Percentiles rank a stretch among this genome's conserved stretches.
Conservation (phyloP, 2,797 vertebrate species). For the Hippoglossus hippoglossus region DNA sequence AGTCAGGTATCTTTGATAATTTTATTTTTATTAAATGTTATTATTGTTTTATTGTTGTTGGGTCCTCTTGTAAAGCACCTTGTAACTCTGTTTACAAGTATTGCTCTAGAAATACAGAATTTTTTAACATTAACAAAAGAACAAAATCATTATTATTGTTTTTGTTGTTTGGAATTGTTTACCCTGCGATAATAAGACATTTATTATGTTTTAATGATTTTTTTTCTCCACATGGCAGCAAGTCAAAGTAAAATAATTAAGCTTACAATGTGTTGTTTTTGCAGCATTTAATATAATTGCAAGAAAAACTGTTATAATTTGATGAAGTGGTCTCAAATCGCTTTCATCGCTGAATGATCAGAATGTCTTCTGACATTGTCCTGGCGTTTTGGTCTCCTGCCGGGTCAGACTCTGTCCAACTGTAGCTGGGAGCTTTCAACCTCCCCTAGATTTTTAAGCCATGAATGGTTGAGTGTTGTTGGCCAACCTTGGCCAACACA, state of each 20-base stretch:
- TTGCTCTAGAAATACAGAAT: no score
- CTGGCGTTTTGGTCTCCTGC: conserved; percentile 17
- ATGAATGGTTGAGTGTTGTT: conserved; percentile 52
- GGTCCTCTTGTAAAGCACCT: no score
- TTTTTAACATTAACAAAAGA: no score
- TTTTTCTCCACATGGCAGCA: background rate
- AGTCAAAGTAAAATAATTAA: no score
- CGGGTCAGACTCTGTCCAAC: conserved; percentile 12
- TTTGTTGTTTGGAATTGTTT: no score
- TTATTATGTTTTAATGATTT: conserved; percentile 3
- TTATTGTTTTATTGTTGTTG: background rate
- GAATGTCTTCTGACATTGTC: conserved; percentile 17
- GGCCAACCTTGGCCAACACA: conserved; percentile 56
- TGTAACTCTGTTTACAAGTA: no score
- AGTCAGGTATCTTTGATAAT: no score
- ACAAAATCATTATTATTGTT: no score
- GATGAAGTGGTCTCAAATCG: background rate
- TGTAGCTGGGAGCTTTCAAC: conserved; percentile 33
- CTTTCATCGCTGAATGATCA: conserved; percentile 4
- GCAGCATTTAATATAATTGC: no score
- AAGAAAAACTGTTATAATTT: no score
- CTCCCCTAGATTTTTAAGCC: conserved; percentile 36
- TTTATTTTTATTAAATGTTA: no score
- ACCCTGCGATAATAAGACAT: background rate
- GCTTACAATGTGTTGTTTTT: no score